These are phyloP conservation scores for Rhamnusium bicolor DNA, from an alignment of 2,888 invertebrate species.

Conservation along the genomic window DNA sequence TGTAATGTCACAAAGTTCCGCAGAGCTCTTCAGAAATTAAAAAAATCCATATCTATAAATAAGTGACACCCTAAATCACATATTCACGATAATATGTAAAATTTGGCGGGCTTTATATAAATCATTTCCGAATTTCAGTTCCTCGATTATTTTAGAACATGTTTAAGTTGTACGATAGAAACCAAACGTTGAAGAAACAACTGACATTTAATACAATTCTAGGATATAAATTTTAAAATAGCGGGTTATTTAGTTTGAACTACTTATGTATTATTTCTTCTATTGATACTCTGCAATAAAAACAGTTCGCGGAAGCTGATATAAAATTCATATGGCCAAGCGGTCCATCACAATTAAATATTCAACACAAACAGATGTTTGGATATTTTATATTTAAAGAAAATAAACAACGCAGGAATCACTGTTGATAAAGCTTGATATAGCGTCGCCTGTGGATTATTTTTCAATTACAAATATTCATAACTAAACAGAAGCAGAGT, in stretches of 20 bases:
- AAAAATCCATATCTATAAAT: too few species aligned
- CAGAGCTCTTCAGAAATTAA: too few species aligned
- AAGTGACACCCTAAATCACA: too few species aligned
- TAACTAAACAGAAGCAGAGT: conserved; percentile 21
- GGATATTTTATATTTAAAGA: neutral
- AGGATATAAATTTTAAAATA: neutral
- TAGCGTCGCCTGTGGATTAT: conserved; percentile 32
- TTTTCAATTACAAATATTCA: conserved; percentile 35
- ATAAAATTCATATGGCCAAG: neutral
- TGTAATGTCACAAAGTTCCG: too few species aligned
- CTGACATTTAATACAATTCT: too few species aligned
- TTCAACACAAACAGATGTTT: conserved; percentile 2
- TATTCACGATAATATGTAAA: too few species aligned
- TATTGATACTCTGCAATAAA: neutral
- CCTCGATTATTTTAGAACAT: too few species aligned
- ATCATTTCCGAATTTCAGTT: too few species aligned
- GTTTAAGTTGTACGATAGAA: too few species aligned
- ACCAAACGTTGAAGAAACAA: too few species aligned
- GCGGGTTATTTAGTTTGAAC: neutral
- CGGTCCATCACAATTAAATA: neutral
- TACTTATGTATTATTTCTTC: neutral
- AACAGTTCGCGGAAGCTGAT: neutral
- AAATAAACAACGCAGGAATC: conserved; percentile 7
- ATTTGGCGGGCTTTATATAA: too few species aligned
- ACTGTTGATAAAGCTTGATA: conserved; percentile 20